These are phyloP conservation scores for Monarcha castaneiventris DNA, from an alignment of 2,113 vertebrate species.

Conservation along the genomic window DNA sequence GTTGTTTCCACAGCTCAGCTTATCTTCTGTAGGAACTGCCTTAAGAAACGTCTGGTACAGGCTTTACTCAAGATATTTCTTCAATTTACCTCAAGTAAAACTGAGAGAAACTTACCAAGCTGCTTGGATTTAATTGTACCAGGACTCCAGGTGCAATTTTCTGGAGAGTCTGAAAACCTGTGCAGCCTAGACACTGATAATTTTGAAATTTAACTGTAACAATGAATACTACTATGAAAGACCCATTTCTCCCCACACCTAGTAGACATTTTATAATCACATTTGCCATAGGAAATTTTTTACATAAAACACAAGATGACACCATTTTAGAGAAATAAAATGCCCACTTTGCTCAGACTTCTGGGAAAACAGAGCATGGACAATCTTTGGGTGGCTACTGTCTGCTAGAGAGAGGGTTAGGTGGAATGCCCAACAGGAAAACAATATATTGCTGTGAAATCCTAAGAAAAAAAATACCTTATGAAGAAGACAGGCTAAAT, in stretches of 20 bases:
- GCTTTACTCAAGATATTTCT: neutral
- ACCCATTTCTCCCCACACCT: fast-evolving
- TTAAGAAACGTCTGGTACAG: neutral
- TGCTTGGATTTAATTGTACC: neutral
- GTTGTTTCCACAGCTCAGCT: neutral
- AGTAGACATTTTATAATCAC: neutral
- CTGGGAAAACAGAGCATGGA: neutral
- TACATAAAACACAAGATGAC: neutral
- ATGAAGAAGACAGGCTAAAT: neutral
- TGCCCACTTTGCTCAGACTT: neutral
- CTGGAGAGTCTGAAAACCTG: neutral
- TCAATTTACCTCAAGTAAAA: neutral
- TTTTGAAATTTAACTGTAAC: neutral
- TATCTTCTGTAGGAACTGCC: neutral
- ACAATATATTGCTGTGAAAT: neutral
- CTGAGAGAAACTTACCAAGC: neutral
- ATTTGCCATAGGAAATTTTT: neutral
- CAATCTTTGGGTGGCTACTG: neutral
- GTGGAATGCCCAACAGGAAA: neutral
- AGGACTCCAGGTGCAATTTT: neutral
- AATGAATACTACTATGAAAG: neutral
- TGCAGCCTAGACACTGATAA: neutral
- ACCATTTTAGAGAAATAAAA: neutral
- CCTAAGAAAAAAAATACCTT: neutral
- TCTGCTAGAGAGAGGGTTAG: neutral